Base-by-base conservation (phyloP, 2,113 vertebrate genomes). In the Marcusenius ussheri region DNA sequence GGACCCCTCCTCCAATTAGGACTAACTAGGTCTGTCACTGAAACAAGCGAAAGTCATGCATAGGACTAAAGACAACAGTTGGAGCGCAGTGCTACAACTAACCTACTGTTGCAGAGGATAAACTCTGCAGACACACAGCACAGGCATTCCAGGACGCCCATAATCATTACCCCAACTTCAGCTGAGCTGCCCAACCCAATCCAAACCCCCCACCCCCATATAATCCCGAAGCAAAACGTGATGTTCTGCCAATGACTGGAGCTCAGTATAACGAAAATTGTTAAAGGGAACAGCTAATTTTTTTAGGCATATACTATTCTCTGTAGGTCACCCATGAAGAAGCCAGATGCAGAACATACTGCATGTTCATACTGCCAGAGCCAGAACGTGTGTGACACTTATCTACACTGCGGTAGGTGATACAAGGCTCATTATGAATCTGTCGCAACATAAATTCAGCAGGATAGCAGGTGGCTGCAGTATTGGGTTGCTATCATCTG, bases 31-130 rank as follows among this genome's bases (percentile, higher is more conserved):
- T 92, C 92, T 88, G 66, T 91, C 94, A 95, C 94, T 92, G 95
- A 94, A 93, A 94, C 94, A 94, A 93, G 91, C 89, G 91, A 91
- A 92, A 93, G 92, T 91, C 94, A 95, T 95, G 95, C 94, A 95
- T 95, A 94, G 92, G 35, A 93, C 93, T 93, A 92, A 90, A 83
- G 77, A 88, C 13, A 9, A 51, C 89, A 93, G 93, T 92, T 94
- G 94, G 90, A 91, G 10, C 88, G 49, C 35, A 83, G 92, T 83
- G 91, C 92, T 88, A 13, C 35, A 19, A 58, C 70, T 5, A 19
- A 80, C 86, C 70, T 88, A 87, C 56, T 88, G 31, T 49, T 83
- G 62, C 58, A 58, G 50, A 45, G 39, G 49, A 13, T 74, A 42
- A 89, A 45, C 89, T 50, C 19, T 24, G n/a, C 47, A 51, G 19